These are phyloP conservation scores for Campopleginae sp. DNA, from an alignment of 2,888 invertebrate species.

Conservation along the genomic window DNA sequence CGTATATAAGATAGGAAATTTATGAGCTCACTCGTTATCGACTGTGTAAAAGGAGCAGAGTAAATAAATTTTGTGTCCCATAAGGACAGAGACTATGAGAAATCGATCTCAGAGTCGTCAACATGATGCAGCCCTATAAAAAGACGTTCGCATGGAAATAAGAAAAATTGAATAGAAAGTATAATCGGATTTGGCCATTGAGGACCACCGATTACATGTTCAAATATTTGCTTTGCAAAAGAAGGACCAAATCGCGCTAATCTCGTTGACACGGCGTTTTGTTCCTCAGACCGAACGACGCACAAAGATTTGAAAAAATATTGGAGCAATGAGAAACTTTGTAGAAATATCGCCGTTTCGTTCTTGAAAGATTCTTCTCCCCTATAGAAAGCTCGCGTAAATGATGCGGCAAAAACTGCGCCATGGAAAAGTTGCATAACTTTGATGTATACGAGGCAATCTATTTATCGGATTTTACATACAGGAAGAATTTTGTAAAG, in stretches of 20 bases:
- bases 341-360: conserved; percentile 16
- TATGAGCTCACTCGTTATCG: conserved; percentile 43
- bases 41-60: background rate
- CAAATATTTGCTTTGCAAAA: background rate
- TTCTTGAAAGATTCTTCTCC: background rate
- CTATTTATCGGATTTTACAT: conserved; percentile 20
- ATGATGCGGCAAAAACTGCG: background rate
- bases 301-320: conserved; percentile 8
- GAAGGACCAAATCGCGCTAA: background rate
- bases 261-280: conserved; percentile 12
- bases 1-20: conserved; percentile 15
- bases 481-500: conserved; percentile 35
- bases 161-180: conserved; percentile 35
- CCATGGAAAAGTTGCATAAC: conserved; percentile 9
- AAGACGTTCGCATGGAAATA: background rate
- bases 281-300: background rate
- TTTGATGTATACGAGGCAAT: conserved; percentile 2
- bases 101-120: background rate
- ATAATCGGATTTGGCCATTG: conserved; percentile 39
- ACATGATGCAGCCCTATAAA: background rate
- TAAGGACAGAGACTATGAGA: background rate
- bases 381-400: background rate
- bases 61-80: conserved; percentile 4
- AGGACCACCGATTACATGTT: conserved; percentile 14
- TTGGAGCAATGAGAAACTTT: conserved; percentile 16